Evolutionary conservation across 2,113 vertebrate species (phyloP).

Genomic region (Tor tambroides): DNA sequence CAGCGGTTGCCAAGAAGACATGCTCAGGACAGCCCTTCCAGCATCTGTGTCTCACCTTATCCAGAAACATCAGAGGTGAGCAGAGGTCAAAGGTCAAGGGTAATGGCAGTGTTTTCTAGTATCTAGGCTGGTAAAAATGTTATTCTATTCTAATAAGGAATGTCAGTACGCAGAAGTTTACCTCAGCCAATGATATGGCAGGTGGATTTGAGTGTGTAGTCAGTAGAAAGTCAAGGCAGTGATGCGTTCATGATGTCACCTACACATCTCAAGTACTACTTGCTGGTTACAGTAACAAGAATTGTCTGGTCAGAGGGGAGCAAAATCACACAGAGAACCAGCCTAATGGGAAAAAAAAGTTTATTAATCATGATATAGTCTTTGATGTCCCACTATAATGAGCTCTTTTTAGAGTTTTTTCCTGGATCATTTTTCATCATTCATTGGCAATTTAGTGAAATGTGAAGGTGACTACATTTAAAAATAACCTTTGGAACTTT

Average conservation of each 20-base stretch:
- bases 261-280: neutral
- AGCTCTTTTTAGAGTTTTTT: neutral
- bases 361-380: neutral
- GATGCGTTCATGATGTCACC: neutral
- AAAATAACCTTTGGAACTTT: neutral
- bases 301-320: neutral
- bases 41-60: conserved; percentile 82
- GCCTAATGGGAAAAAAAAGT: neutral
- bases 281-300: neutral
- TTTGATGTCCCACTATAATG: neutral
- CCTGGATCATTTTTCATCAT: neutral
- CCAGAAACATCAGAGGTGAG: conserved; percentile 81
- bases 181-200: neutral
- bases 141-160: neutral
- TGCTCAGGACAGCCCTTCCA: conserved; percentile 73
- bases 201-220: too few relatives aligned
- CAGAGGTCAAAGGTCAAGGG: neutral
- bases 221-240: neutral
- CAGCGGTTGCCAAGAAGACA: conserved; percentile 83
- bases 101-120: neutral
- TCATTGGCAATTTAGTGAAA: neutral
- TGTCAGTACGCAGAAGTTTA: neutral
- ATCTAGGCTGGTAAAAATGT: neutral
- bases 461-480: neutral
- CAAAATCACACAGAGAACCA: neutral